Evolutionary conservation across 2,888 invertebrate genomes (phyloP).

Genomic region (Formica aserva): DNA sequence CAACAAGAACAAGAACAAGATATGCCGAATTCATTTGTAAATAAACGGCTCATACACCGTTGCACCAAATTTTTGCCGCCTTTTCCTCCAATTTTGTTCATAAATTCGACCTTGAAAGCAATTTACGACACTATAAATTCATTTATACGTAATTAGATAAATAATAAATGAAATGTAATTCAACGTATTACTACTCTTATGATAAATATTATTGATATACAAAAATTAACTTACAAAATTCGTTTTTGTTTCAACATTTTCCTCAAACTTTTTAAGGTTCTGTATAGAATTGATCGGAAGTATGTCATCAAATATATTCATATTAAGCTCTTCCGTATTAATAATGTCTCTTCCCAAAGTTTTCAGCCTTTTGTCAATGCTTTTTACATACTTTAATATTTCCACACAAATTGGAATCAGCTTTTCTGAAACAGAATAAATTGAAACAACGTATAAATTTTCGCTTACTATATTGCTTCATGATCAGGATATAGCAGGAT

Average conservation of each 20-base stretch:
- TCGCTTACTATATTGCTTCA: neutral
- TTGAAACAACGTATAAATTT: neutral
- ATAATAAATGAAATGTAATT: neutral
- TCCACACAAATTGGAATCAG: conserved; percentile 8
- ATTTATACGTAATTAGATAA: neutral
- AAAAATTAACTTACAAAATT: conserved; percentile 18
- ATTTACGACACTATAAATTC: neutral
- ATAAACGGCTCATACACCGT: conserved; percentile 18
- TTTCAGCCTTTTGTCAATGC: neutral
- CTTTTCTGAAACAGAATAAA: conserved; percentile 8
- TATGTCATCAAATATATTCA: neutral
- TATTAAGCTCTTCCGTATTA: neutral
- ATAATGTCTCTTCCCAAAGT: neutral
- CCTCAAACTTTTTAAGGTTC: neutral
- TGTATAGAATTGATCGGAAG: conserved; percentile 21
- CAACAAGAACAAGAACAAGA: conserved; percentile 9
- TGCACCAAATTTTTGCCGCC: neutral
- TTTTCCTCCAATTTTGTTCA: neutral
- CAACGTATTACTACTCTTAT: too few relatives aligned
- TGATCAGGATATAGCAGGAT: neutral
- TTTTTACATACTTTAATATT: neutral
- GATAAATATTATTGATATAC: neutral
- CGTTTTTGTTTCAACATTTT: neutral
- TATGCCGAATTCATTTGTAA: conserved; percentile 20
- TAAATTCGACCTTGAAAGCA: neutral